These are phyloP conservation scores for Calameuta idolon DNA, from an alignment of 2,888 invertebrate species.

Conservation along the genomic window DNA sequence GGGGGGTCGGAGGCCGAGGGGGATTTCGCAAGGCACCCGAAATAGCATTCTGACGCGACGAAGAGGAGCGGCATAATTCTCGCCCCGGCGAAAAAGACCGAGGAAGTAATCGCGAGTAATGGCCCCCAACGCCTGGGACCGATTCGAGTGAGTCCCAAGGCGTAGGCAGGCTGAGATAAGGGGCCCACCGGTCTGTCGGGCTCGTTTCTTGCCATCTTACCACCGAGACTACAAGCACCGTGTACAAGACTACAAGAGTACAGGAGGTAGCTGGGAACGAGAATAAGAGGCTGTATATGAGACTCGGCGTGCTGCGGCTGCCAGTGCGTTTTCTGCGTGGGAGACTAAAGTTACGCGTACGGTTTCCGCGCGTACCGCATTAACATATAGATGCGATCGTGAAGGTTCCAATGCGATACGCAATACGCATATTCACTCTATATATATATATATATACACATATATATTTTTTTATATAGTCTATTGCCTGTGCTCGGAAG, in stretches of 20 bases:
- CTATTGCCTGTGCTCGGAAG: neutral
- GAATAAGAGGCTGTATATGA: neutral
- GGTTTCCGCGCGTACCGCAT: constrained; percentile 42
- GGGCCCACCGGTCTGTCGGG: neutral
- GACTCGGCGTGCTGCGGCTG: neutral
- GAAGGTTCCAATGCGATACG: neutral
- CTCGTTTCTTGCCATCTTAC: neutral
- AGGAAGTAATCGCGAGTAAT: neutral
- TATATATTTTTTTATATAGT: neutral
- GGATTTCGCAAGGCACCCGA: neutral
- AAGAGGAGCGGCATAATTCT: neutral
- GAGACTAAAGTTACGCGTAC: constrained; percentile 46
- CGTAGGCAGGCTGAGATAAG: neutral
- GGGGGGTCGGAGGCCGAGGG: too few species aligned
- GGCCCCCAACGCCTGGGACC: neutral
- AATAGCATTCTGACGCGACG: neutral
- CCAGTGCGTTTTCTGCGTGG: constrained; percentile 19
- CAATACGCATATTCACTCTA: neutral
- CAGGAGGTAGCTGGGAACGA: neutral
- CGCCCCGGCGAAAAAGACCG: neutral
- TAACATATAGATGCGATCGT: constrained; percentile 60
- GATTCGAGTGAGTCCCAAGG: neutral
- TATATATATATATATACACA: neutral
- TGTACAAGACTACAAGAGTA: neutral
- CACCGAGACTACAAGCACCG: neutral